Conservation (phyloP, 2,888 invertebrate genomes). For the Chouioia cunea region DNA sequence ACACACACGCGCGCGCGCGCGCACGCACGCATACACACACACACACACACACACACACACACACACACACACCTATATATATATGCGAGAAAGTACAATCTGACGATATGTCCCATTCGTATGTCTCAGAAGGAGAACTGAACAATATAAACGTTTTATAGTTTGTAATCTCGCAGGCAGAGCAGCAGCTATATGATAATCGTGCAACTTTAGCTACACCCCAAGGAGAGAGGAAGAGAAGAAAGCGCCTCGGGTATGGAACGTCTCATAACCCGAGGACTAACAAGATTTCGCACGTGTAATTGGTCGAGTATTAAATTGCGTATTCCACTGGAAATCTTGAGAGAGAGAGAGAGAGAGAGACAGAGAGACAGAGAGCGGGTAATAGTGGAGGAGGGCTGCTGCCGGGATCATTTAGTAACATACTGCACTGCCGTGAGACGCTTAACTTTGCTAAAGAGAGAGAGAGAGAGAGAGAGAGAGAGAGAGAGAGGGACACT, state of each 20-base stretch:
- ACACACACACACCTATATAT: too few species aligned
- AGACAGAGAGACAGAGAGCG: slow-evolving; percentile 51
- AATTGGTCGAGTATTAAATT: slow-evolving; percentile 69
- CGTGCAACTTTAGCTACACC: slow-evolving; percentile 62
- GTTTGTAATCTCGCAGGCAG: slow-evolving; percentile 62
- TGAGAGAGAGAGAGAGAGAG: slow-evolving; percentile 51
- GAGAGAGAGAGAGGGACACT: slow-evolving; percentile 11
- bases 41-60: too few species aligned
- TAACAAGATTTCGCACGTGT: slow-evolving; percentile 69
- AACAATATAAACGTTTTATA: slow-evolving; percentile 68
- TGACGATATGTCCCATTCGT: slow-evolving; percentile 6
- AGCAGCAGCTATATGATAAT: slow-evolving; percentile 60
- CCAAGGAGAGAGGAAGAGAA: slow-evolving; percentile 45
- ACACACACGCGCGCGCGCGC: too few species aligned
- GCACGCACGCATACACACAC: too few species aligned
- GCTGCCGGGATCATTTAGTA: slow-evolving; percentile 66
- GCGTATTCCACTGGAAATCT: slow-evolving; percentile 62
- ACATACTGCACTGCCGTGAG: slow-evolving; percentile 63
- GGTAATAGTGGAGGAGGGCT: slow-evolving; percentile 60
- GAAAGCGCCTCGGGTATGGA: slow-evolving; percentile 64
- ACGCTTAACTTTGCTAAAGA: slow-evolving; percentile 36
- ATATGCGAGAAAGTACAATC: slow-evolving; percentile 22
- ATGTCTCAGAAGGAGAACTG: slow-evolving; percentile 33
- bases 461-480: slow-evolving; percentile 1
- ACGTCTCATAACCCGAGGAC: slow-evolving; percentile 65